Conservation (phyloP, 2,797 vertebrate species). For the Mormyrops attenuatus region DNA sequence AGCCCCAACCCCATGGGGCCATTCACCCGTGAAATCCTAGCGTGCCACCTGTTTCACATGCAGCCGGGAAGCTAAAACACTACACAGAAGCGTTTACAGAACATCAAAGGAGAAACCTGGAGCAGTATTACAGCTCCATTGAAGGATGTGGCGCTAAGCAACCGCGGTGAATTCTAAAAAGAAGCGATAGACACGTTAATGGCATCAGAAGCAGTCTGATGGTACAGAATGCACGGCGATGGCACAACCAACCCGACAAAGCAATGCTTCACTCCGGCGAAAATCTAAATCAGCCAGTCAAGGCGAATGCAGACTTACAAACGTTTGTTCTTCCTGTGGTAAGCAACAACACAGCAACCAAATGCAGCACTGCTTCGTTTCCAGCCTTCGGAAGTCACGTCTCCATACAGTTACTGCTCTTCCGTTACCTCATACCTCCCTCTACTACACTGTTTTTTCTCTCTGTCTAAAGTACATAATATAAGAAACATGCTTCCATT, state of each 20-base stretch:
- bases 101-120: not conserved
- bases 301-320: not conserved
- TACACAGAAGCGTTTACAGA: conserved; percentile 1
- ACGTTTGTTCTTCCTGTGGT: not conserved
- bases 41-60: not conserved
- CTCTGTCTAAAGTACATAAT: not conserved
- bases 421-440: not conserved
- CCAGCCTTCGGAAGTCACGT: not conserved
- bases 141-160: not conserved
- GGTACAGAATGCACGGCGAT: not conserved
- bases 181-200: not conserved
- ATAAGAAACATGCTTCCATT: not conserved
- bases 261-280: not conserved
- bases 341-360: not conserved
- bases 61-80: not conserved
- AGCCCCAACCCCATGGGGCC: not conserved
- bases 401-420: not conserved
- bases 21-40: conserved; percentile 1
- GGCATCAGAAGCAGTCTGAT: not conserved
- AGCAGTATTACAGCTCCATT: conserved; percentile 1
- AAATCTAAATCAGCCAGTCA: not conserved
- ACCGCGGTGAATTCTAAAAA: not conserved
- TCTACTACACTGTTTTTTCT: not conserved
- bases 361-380: not conserved
- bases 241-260: not conserved